Evolutionary conservation across 2,113 vertebrate genomes (phyloP).

Genomic region (Ochotona princeps): DNA sequence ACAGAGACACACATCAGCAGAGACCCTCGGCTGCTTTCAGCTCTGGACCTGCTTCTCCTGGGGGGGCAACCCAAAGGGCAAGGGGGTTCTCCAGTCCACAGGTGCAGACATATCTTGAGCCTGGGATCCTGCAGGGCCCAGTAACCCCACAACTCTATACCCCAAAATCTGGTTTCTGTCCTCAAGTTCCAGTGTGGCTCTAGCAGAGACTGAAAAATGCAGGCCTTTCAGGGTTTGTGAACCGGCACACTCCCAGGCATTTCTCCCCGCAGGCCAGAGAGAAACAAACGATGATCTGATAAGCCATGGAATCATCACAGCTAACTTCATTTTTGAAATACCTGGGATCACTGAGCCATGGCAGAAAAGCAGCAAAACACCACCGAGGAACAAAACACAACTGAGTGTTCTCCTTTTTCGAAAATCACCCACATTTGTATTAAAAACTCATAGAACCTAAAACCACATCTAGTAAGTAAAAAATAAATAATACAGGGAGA

Average conservation of each 20-base stretch:
- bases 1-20: slow-evolving; percentile 13
- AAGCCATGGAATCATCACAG: not conserved
- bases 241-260: not conserved
- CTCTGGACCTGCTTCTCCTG: slow-evolving; percentile 8
- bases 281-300: not conserved
- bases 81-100: not conserved
- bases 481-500: not conserved
- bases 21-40: not conserved
- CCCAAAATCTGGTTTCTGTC: not conserved
- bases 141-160: not conserved
- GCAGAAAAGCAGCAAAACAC: not conserved
- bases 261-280: not conserved
- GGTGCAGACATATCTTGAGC: not conserved
- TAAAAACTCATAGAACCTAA: not conserved
- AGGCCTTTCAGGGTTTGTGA: not conserved
- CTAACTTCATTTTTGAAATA: not conserved
- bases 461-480: slow-evolving; percentile 22
- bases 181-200: not conserved
- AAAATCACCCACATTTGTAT: slow-evolving; percentile 6
- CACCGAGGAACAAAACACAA: not conserved
- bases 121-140: not conserved
- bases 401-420: not conserved
- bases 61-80: not conserved
- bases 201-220: not conserved
- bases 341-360: not conserved